A percentile compares a stretch with the other conserved stretches of the same genome.
Evolutionary conservation across 1,140 invertebrate genomes (phyloP).

Genomic region (Drosophila lini): DNA sequence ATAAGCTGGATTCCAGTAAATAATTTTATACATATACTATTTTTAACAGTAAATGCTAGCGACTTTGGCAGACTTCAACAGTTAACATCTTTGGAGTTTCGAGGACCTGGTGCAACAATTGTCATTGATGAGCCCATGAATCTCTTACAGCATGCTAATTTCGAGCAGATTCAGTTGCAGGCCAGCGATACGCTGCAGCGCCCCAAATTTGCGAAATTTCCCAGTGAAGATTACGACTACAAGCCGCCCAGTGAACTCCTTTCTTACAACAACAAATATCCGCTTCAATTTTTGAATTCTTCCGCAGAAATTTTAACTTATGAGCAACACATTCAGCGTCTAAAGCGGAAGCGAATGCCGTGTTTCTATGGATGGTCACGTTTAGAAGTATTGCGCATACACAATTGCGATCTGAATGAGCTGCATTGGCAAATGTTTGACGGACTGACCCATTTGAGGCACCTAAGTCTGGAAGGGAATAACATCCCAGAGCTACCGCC

Average conservation of each 20-base stretch:
- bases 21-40: background rate
- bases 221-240: constrained; percentile 73
- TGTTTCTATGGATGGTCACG: constrained; percentile 86
- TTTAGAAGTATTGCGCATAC: constrained; percentile 86
- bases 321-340: constrained; percentile 86
- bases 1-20: background rate
- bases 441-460: constrained; percentile 86
- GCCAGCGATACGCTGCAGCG: constrained; percentile 75
- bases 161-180: constrained; percentile 80
- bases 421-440: constrained; percentile 90
- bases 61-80: constrained; percentile 85
- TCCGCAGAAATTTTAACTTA: constrained; percentile 87
- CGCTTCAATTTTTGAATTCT: constrained; percentile 47
- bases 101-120: constrained; percentile 84
- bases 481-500: constrained; percentile 87
- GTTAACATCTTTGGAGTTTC: constrained; percentile 87
- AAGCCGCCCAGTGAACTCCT: constrained; percentile 66
- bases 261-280: constrained; percentile 26
- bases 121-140: constrained; percentile 84
- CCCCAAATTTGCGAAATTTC: constrained; percentile 69
- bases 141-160: constrained; percentile 84
- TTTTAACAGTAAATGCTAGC: constrained; percentile 84
- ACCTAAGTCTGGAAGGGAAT: constrained; percentile 88
- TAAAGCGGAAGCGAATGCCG: constrained; percentile 84
- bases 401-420: constrained; percentile 86